Base-by-base conservation (phyloP, 2,888 invertebrate genomes). In the Fabriciana adippe region DNA sequence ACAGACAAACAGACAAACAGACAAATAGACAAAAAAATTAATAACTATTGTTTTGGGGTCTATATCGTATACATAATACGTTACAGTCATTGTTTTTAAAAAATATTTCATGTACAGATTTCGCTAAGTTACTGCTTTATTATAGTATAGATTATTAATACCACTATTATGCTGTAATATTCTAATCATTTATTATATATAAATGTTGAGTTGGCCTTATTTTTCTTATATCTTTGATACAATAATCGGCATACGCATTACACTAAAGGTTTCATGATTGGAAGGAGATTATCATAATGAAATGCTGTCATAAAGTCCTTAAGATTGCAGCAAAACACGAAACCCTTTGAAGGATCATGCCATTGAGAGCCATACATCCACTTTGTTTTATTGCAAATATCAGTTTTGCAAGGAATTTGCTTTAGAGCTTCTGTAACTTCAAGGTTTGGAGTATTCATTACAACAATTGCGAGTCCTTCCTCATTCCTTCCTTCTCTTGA, bases 381-480 rank as follows among this genome's bases (percentile, higher is more conserved):
- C 0, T 61, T 56, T 0, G 78, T 76, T 0, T 67, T 8, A 0
- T 73, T 21, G 66, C 87, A 88, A 1, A 83, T 75, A 55, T 87
- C 82, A 1, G 11, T 41, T 0, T 4, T 47, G 66, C 88, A 88
- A 0, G 75, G 71, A 4, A 76, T 70, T 21, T 81, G 69, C 0
- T 54, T n/a, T 0, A n/a, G 5, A 0, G 68, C 75, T 0, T 82
- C 75, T 0, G 26, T 1, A 11, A 35, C 5, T 1, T 69, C 63
- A 45, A 84, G 48, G n/a, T 82, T 80, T 0, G 88, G 87, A 13
- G 83, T 72, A 67, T 88, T 88, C 1, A 87, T 66, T 65, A 86
- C 83, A 13, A 88, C 69, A 16, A 88, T 81, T 0, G 82, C 87
- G 0, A 26, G 76, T 50, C 11, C 65, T 26, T 0, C 75, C 72